These are phyloP conservation scores for Leuctra nigra DNA, from an alignment of 2,888 invertebrate genomes.

Conservation along the genomic window DNA sequence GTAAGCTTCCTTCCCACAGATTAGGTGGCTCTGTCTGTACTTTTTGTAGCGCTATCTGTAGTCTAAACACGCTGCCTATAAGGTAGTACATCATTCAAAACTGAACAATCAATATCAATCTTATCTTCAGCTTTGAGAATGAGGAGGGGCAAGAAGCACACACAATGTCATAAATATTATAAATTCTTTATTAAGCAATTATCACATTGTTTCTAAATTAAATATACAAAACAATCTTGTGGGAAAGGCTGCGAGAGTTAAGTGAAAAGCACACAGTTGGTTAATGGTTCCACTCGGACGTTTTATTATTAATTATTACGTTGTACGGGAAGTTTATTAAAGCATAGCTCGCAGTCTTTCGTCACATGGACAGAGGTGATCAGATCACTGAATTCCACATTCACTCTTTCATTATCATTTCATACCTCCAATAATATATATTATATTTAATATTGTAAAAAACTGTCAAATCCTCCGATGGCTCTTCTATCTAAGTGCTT, in stretches of 20 bases:
- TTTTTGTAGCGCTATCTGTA: too few species aligned
- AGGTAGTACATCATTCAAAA: too few species aligned
- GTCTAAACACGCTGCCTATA: too few species aligned
- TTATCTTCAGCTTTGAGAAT: neutral
- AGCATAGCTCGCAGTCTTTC: constrained; percentile 21
- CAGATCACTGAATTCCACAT: too few species aligned
- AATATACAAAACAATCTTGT: constrained; percentile 24
- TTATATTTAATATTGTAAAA: constrained; percentile 27
- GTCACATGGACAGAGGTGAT: too few species aligned
- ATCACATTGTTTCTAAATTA: constrained; percentile 26
- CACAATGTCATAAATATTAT: constrained; percentile 13
- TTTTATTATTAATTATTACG: constrained; percentile 22
- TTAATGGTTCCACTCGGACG: constrained; percentile 18
- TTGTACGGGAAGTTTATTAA: constrained; percentile 15
- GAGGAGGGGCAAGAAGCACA: neutral
- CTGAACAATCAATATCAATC: too few species aligned
- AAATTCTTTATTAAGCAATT: constrained; percentile 28
- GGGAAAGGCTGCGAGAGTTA: constrained; percentile 23
- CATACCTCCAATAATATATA: constrained; percentile 26
- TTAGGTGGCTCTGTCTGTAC: too few species aligned
- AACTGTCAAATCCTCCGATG: constrained; percentile 29
- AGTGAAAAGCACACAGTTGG: constrained; percentile 18
- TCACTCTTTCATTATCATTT: constrained; percentile 19
- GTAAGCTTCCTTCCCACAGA: too few species aligned
- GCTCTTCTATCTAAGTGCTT: constrained; percentile 19